A percentile compares a stretch with the other conserved stretches of the same genome.
These are phyloP conservation scores for Microctenopoma lineatum DNA, from an alignment of 2,797 vertebrate genomes.

Conservation along the genomic window DNA sequence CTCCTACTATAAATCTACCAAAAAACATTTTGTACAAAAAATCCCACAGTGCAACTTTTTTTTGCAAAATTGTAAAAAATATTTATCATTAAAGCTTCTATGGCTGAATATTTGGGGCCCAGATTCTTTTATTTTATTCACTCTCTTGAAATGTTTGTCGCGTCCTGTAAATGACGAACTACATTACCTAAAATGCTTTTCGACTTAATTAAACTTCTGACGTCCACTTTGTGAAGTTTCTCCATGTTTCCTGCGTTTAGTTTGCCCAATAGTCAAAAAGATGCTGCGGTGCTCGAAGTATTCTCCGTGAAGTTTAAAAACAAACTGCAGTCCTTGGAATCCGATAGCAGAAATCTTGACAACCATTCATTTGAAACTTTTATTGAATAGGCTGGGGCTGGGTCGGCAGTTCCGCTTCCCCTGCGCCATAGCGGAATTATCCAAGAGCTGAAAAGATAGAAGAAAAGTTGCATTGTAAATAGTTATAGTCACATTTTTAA, in stretches of 20 bases:
- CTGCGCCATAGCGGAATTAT: constrained; percentile 78
- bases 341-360: constrained; percentile 1
- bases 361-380: constrained; percentile 51
- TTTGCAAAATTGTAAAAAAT: neutral
- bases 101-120: neutral
- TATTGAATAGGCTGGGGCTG: constrained; percentile 66
- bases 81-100: neutral
- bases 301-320: neutral
- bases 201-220: constrained; percentile 3
- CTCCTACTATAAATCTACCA: too few species aligned
- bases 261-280: neutral
- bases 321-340: neutral
- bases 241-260: neutral
- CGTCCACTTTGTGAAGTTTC: neutral
- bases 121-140: neutral
- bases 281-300: fast-evolving
- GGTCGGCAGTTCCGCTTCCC: constrained; percentile 84
- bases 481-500: constrained; percentile 40
- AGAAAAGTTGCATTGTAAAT: constrained; percentile 75
- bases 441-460: constrained; percentile 66
- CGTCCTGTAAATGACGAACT: constrained; percentile 11
- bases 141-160: neutral
- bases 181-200: constrained; percentile 54
- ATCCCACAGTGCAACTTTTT: too few species aligned
- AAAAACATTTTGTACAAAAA: neutral